These are phyloP conservation scores for Amphipoea lucens DNA, from an alignment of 2,888 invertebrate genomes.

Conservation along the genomic window DNA sequence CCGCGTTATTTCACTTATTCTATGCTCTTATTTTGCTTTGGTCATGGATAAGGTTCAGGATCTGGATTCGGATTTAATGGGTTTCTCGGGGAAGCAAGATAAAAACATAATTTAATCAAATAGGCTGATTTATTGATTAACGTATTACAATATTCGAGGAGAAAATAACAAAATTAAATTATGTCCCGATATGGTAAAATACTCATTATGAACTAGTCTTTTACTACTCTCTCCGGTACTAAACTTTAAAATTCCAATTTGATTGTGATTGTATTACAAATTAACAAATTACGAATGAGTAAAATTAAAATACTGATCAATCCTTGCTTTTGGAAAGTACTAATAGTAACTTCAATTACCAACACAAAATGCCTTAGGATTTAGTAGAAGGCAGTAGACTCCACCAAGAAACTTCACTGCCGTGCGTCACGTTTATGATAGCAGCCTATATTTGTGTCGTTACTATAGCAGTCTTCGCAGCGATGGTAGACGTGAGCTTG, in stretches of 20 bases:
- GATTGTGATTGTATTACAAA: slow-evolving; percentile 47
- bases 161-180: slow-evolving; percentile 64
- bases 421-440: slow-evolving; percentile 18
- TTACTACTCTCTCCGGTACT: slow-evolving; percentile 82
- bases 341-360: slow-evolving; percentile 48
- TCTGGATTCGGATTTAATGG: neutral
- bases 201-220: slow-evolving; percentile 76
- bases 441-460: slow-evolving; percentile 41
- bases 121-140: slow-evolving; percentile 67
- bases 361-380: slow-evolving; percentile 43
- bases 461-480: slow-evolving; percentile 49
- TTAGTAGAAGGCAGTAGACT: slow-evolving; percentile 33
- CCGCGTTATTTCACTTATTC: neutral
- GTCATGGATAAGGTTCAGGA: neutral
- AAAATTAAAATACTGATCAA: slow-evolving; percentile 77
- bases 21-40: neutral
- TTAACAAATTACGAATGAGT: slow-evolving; percentile 62
- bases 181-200: slow-evolving; percentile 54
- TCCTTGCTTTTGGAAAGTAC: slow-evolving; percentile 54
- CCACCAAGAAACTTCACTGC: slow-evolving; percentile 22
- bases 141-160: slow-evolving; percentile 72
- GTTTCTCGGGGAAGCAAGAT: neutral
- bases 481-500: slow-evolving; percentile 60
- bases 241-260: slow-evolving; percentile 46
- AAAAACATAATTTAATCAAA: slow-evolving; percentile 41